Evolutionary conservation across 1,140 invertebrate genomes (phyloP), one percentile per base, ranked within the genome.

Genomic region (Drosophila yakuba): DNA sequence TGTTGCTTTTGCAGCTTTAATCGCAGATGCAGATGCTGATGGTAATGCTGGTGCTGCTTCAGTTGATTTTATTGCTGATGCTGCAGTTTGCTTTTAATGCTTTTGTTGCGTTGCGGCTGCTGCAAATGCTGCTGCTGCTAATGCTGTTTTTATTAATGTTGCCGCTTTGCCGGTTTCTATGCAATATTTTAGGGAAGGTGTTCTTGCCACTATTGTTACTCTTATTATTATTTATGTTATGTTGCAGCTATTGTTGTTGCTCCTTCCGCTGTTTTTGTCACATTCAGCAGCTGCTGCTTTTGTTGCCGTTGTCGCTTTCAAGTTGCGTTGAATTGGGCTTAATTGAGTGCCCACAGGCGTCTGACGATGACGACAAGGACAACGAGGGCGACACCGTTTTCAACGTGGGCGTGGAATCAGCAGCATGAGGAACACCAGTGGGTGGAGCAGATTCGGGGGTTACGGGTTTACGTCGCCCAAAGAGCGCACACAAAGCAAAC

Each of bases 281-380:
- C 45, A 23, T 45, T 60, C 14, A 17, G 51, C 12, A 23, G 41
- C 11, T 63, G 50, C 50, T 36, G 28, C 44, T 61, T 48, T 61
- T 44, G 64, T 38, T 38, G 36, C 35, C 51, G 60, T 58, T 56
- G 75, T 76, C 74, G 61, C 64, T 84, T 84, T 79, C 71, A 79
- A 84, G 80, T 75, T 72, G 69, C 76, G 47, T 80, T 80, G 73
- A 85, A 85, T 85, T 85, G 81, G 72, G 68, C 83, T 74, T 85
- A 85, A 85, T 85, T 85, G 81, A 85, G 82, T 85, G 81, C 59
- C 81, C 81, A 78, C 69, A 81, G 78, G 81, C 80, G 64, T 66
- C 60, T 63, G 60, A 60, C 35, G 52, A 55, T 17, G 60, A 36
- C 17, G 45, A 51, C 28, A 54, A 43, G 59, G 52, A 62, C 28